Evolutionary conservation across 1,140 invertebrate genomes (phyloP), one percentile per base, ranked within the genome.

Genomic region (Artemia franciscana): DNA sequence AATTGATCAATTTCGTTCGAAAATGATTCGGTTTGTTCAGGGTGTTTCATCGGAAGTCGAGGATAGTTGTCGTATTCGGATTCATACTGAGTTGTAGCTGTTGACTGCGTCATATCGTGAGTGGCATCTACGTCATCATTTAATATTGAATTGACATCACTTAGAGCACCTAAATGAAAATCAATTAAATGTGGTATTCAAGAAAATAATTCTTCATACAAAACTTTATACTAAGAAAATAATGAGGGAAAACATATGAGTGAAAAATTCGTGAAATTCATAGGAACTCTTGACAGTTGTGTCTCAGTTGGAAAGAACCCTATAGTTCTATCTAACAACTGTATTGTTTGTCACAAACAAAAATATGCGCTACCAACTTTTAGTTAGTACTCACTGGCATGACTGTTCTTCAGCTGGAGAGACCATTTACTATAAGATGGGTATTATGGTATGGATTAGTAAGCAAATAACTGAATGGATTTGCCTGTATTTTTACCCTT

Each of bases 141-240:
- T 69, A 85, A 85, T 63, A 85, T 80, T n/a, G 85, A 88, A 73
- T 88, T 88, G 24, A 87, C 83, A 71, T 88, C 85, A 69, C 85
- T 88, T 57, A 88, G 72, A 5, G 85, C 85, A 59, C 83, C 78
- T 79, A 66, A 7, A 61, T 59, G 21, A 25, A 62, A 63, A 21
- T 67, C 65, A 62, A n/a, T n/a, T n/a, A n/a, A n/a, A n/a, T n/a
- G n/a, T n/a, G n/a, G n/a, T n/a, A n/a, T n/a, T n/a, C n/a, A n/a
- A n/a, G n/a, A n/a, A n/a, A n/a, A n/a, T n/a, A n/a, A n/a, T n/a
- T n/a, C n/a, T n/a, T n/a, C n/a, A n/a, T n/a, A n/a, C 56, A 5
- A 28, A 61, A 59, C 27, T 59, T 23, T 3, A 24, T 60, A 58
- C 4, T 30, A 62, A 64, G 4, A 18, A 21, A 24, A 63, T 30